These are phyloP conservation scores for Sebastes fasciatus DNA, from an alignment of 2,113 vertebrate genomes.

Conservation along the genomic window DNA sequence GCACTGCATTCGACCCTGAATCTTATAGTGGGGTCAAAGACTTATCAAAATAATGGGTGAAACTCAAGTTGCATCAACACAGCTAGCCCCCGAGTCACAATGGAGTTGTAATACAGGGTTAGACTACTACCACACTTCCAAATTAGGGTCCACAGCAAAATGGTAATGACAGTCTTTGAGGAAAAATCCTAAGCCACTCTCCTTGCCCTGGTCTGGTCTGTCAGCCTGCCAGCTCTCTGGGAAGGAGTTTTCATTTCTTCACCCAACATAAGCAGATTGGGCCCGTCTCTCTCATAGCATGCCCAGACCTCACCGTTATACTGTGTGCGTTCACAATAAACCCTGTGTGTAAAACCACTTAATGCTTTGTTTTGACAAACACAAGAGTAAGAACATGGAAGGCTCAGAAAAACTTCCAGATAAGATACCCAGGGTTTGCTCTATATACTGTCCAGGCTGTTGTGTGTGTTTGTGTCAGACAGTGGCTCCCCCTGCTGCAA, in stretches of 20 bases:
- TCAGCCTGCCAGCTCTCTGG: constrained; percentile 64
- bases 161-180: constrained; percentile 80
- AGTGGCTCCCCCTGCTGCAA: constrained; percentile 83
- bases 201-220: constrained; percentile 67
- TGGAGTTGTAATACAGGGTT: constrained; percentile 79
- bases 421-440: not conserved
- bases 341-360: constrained; percentile 72
- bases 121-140: constrained; percentile 77
- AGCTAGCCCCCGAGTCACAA: constrained; percentile 62
- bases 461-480: constrained; percentile 67
- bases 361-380: constrained; percentile 79
- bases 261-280: constrained; percentile 67
- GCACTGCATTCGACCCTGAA: constrained; percentile 53
- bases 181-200: constrained; percentile 71
- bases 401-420: not conserved
- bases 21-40: constrained; percentile 64
- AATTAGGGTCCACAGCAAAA: constrained; percentile 75
- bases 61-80: constrained; percentile 68
- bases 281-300: constrained; percentile 39
- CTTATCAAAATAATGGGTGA: constrained; percentile 76
- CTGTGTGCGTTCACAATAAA: constrained; percentile 68
- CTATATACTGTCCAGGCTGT: constrained; percentile 13
- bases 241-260: constrained; percentile 67
- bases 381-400: constrained; percentile 62
- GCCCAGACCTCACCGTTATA: constrained; percentile 61